phyloP scores from a whole-genome alignment of 2,888 invertebrate species.

The Eupithecia subfuscata region DNA sequence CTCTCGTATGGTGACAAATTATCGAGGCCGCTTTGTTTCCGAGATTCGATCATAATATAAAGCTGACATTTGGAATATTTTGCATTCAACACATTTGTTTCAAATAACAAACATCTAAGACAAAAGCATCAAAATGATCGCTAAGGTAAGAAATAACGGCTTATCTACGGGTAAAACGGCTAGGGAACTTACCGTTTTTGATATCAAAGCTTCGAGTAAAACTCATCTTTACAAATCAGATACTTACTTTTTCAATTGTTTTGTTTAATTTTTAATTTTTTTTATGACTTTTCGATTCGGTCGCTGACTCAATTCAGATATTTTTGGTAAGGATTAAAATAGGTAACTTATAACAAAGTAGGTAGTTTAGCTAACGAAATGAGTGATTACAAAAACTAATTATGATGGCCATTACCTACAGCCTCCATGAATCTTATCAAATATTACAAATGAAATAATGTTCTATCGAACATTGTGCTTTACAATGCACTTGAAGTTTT shows the following conservation, averaged over 20 bases:
- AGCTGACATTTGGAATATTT: conserved; percentile 56
- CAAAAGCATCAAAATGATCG: conserved; percentile 62
- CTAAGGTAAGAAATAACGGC: conserved; percentile 57
- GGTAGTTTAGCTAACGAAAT: too few relatives aligned
- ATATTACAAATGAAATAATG: too few relatives aligned
- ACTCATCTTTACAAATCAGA: not conserved
- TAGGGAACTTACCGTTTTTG: not conserved
- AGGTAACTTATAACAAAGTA: too few relatives aligned
- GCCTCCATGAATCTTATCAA: too few relatives aligned
- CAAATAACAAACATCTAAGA: conserved; percentile 39
- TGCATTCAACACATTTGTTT: conserved; percentile 59
- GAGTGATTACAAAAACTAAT: too few relatives aligned
- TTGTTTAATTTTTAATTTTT: too few relatives aligned
- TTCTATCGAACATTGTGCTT: too few relatives aligned
- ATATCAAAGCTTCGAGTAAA: not conserved
- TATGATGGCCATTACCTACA: too few relatives aligned
- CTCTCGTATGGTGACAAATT: conserved; percentile 59
- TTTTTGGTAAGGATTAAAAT: too few relatives aligned
- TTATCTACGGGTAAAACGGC: not conserved
- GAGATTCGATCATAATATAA: conserved; percentile 65
- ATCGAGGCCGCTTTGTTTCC: conserved; percentile 64
- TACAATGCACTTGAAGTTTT: too few relatives aligned
- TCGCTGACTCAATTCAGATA: too few relatives aligned
- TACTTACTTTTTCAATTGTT: not conserved
- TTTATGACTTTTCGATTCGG: too few relatives aligned